These are phyloP conservation scores for Oikopleura dioica DNA, from an alignment of 23 tunicate genomes.

Conservation along the genomic window DNA sequence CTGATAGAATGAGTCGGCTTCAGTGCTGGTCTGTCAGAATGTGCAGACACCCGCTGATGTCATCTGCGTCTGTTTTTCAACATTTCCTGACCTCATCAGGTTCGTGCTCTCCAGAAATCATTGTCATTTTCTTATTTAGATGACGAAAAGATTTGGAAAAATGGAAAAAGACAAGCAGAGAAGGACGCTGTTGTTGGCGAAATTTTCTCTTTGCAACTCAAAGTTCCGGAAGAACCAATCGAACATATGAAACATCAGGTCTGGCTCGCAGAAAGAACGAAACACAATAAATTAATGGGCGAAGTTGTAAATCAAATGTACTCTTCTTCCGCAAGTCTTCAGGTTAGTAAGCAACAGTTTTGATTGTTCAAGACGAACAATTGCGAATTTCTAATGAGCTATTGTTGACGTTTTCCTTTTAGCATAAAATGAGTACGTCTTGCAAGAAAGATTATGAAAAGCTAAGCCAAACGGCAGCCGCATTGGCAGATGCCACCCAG, in stretches of 20 bases:
- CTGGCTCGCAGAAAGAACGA: background rate
- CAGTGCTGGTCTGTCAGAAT: constrained; percentile 49
- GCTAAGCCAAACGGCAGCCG: background rate
- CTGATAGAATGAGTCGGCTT: constrained; percentile 41
- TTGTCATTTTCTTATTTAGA: background rate
- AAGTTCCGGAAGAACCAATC: constrained; percentile 21
- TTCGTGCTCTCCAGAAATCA: constrained; percentile 19
- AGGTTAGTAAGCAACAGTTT: too few relatives aligned
- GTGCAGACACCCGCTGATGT: constrained; percentile 50
- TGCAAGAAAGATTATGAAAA: constrained; percentile 12
- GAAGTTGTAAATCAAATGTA: constrained; percentile 4
- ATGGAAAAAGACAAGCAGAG: constrained; percentile 69
- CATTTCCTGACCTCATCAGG: constrained; percentile 53
- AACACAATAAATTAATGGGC: background rate
- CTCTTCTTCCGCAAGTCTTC: background rate
- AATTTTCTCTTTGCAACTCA: constrained; percentile 24
- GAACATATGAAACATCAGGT: constrained; percentile 16
- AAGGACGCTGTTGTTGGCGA: constrained; percentile 59
- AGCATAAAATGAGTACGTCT: background rate
- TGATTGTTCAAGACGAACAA: too few relatives aligned
- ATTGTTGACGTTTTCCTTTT: too few relatives aligned
- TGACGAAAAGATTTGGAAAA: constrained; percentile 53
- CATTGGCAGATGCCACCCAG: background rate
- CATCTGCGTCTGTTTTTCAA: constrained; percentile 40
- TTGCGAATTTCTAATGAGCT: too few relatives aligned